phyloP scores from a whole-genome alignment of 2,888 invertebrate species.

The Mythimna impura region DNA sequence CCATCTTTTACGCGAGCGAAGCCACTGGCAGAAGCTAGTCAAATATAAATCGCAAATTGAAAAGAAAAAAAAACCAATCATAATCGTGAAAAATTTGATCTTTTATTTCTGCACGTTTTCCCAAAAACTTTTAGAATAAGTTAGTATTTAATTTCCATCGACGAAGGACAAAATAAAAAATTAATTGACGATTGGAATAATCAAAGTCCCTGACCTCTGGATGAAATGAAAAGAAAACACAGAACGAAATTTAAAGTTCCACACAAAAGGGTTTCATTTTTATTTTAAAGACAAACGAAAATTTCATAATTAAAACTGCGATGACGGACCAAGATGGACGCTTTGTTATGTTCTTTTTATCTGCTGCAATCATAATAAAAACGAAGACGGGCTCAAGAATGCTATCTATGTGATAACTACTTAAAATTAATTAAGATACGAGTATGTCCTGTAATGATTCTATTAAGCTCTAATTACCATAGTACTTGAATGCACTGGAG shows the following conservation, averaged over 20 bases:
- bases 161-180: slow-evolving; percentile 18
- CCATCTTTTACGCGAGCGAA: too few species aligned
- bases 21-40: too few species aligned
- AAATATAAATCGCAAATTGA: neutral
- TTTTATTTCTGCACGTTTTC: neutral
- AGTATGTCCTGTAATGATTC: slow-evolving; percentile 1
- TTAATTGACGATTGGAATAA: slow-evolving; percentile 39
- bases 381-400: slow-evolving; percentile 4
- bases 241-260: slow-evolving; percentile 47
- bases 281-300: slow-evolving; percentile 48
- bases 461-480: slow-evolving; percentile 20
- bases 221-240: slow-evolving; percentile 47
- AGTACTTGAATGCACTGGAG: slow-evolving; percentile 20
- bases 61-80: slow-evolving; percentile 5
- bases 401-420: neutral
- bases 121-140: neutral
- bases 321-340: slow-evolving; percentile 34
- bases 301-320: slow-evolving; percentile 48
- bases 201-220: slow-evolving; percentile 34
- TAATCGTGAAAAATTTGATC: neutral
- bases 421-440: slow-evolving; percentile 21
- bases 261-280: slow-evolving; percentile 54
- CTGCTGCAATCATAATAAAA: slow-evolving; percentile 38
- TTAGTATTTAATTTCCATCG: slow-evolving; percentile 21
- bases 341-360: slow-evolving; percentile 30